Evolutionary conservation across 2,797 vertebrate species (phyloP), one percentile per base, ranked within the genome.

Genomic region (Mastacembelus armatus): DNA sequence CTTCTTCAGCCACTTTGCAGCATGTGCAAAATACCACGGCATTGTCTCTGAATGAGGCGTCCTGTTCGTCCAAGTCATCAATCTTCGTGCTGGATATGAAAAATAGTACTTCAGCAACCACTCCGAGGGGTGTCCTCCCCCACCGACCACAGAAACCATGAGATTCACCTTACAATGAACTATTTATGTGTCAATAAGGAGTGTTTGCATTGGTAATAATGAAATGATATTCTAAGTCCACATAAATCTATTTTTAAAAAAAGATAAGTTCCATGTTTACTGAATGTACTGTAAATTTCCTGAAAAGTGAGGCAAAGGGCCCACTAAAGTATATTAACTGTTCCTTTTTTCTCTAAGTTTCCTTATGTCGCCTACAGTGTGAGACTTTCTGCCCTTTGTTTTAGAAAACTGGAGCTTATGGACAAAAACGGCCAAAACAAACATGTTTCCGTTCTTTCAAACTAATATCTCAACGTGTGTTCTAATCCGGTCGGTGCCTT

Each of bases 181-280:
- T 61, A 51, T 71, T 39, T 60, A 52, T 68, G 38, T 84, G 84
- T 91, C 87, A 79, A 89, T 85, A 85, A 30, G 65, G 55, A 75
- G 49, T 64, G 74, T 70, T 71, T 83, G 78, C 74, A 63, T 57
- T 54, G 54, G 54, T 73, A 67, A 72, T n/a, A 58, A 62, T 42
- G 22, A 73, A 84, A 76, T 66, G 24, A 71, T 58, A 66, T 54
- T 77, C 61, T 78, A 50, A 74, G 84, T 71, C 55, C 89, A 92
- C 75, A 92, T 89, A 86, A 83, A 66, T 83, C 76, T 91, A 88
- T 93, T 91, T 92, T 92, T 91, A 59, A 83, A 85, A 86, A 74
- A 48, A 47, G 32, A 64, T 32, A 45, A 29, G 42, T 64, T n/a
- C n/a, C n/a, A n/a, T 58, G 58, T 85, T 74, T 76, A 70, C 77